phyloP scores from a whole-genome alignment of 2,797 vertebrate genomes.

The Spinus pinus region DNA sequence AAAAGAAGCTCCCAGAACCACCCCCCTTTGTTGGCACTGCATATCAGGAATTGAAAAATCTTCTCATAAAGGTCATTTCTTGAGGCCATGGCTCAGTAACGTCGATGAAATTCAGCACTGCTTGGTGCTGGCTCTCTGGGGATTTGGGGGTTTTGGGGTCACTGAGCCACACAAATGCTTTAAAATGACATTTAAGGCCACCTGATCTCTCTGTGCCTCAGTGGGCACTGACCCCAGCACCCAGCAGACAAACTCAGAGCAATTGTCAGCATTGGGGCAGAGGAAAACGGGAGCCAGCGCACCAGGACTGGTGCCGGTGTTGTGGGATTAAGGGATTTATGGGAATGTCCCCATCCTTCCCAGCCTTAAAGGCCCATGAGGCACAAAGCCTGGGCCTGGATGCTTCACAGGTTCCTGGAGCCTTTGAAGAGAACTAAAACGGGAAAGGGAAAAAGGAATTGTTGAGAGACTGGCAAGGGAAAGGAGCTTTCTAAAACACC shows the following conservation, averaged over 20 bases:
- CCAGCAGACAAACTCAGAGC: background rate
- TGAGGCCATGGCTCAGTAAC: background rate
- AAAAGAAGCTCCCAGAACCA: background rate
- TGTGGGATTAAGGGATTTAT: background rate
- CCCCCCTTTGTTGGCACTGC: background rate
- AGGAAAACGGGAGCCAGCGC: fast-evolving
- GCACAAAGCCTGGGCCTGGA: background rate
- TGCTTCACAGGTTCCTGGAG: background rate
- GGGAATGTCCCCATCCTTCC: background rate
- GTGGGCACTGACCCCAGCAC: background rate
- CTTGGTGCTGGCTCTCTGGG: background rate
- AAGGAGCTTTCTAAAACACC: background rate
- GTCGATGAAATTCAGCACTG: background rate
- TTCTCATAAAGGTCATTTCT: background rate
- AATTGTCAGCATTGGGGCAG: fast-evolving
- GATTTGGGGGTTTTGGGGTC: background rate
- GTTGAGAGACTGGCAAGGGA: background rate
- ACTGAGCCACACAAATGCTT: background rate
- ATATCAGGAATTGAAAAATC: background rate
- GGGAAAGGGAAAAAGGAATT: background rate
- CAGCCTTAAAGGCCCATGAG: background rate
- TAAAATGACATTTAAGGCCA: background rate
- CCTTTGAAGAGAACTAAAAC: background rate
- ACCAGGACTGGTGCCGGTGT: fast-evolving
- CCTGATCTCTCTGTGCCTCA: background rate